Conservation (phyloP, 2,797 vertebrate genomes). For the Sarcoramphus papa region DNA sequence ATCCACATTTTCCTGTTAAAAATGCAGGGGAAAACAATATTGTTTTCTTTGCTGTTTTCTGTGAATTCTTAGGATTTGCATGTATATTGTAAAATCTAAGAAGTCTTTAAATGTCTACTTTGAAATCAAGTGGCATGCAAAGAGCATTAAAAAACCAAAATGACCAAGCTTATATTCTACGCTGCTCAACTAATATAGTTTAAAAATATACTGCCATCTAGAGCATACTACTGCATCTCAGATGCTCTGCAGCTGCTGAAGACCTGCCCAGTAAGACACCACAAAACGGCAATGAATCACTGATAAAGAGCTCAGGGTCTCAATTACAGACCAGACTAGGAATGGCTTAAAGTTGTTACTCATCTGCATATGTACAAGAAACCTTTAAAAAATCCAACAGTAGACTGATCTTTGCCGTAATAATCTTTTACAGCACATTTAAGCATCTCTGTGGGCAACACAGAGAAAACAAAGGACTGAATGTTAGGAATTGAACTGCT, state of each 20-base stretch:
- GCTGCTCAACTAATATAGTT: neutral
- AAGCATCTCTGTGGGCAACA: neutral
- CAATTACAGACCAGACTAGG: neutral
- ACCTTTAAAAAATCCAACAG: neutral
- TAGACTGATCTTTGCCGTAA: neutral
- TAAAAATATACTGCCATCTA: slow-evolving; percentile 48
- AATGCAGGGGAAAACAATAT: neutral
- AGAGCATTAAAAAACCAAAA: neutral
- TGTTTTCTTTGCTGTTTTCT: neutral
- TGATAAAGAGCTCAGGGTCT: neutral
- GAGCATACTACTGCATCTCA: neutral
- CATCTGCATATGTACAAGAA: rapidly evolving
- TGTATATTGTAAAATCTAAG: neutral
- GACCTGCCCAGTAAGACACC: neutral
- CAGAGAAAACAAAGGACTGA: neutral
- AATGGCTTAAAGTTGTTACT: neutral
- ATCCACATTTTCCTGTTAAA: neutral
- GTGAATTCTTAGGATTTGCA: neutral
- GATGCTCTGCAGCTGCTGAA: neutral
- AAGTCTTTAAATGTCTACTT: neutral
- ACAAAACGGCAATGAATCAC: neutral
- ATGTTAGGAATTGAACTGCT: neutral
- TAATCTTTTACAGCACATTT: neutral
- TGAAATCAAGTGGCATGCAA: neutral
- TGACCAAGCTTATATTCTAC: neutral